Conservation (phyloP, 2,113 vertebrate species). For the Heterocephalus glaber region DNA sequence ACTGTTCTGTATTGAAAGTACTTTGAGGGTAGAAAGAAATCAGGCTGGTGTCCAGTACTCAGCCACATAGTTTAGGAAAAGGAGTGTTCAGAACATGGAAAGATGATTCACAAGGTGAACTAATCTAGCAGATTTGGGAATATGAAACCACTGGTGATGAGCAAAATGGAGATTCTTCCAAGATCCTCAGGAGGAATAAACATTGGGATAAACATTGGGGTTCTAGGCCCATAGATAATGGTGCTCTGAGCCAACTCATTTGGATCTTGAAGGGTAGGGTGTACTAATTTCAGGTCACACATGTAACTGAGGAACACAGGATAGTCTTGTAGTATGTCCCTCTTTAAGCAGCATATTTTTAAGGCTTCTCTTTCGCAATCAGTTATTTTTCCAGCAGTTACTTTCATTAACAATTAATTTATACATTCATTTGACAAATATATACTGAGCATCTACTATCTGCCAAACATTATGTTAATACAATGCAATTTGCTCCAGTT, state of each 20-base stretch:
- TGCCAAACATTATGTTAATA: not conserved
- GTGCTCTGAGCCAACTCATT: constrained; percentile 4
- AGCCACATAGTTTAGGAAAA: not conserved
- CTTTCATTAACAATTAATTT: constrained; percentile 46
- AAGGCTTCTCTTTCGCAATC: constrained; percentile 25
- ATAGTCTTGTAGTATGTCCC: not conserved
- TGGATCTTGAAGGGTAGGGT: constrained; percentile 45
- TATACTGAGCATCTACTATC: not conserved
- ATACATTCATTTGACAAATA: not conserved
- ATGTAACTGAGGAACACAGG: constrained; percentile 7
- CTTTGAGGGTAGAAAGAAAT: constrained; percentile 5
- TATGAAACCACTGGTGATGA: not conserved
- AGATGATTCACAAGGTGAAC: constrained; percentile 15
- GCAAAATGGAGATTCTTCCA: constrained; percentile 11
- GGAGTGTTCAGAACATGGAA: not conserved
- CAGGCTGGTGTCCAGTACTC: not conserved
- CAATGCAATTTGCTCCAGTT: not conserved
- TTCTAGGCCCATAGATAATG: constrained; percentile 19
- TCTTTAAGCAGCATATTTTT: constrained; percentile 29
- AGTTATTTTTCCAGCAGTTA: not conserved
- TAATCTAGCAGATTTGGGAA: not conserved
- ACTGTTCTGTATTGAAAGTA: not conserved
- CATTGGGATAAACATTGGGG: constrained; percentile 29
- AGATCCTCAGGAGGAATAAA: not conserved
- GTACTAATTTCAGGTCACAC: constrained; percentile 14